phyloP scores from a whole-genome alignment of 2,113 vertebrate genomes.

The Stomatorhinus ivindoensis region DNA sequence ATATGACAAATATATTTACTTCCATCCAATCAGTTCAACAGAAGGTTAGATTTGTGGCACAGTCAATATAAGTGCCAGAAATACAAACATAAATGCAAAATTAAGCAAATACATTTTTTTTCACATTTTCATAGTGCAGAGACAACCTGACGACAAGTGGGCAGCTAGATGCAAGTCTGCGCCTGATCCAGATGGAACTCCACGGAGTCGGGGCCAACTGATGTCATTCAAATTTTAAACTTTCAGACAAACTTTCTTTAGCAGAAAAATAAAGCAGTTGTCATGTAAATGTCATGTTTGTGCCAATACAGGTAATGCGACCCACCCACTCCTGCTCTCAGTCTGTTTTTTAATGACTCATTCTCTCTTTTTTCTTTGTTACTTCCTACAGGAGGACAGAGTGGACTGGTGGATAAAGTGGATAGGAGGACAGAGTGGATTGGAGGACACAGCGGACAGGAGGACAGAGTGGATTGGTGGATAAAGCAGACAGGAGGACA shows the following conservation, averaged over 20 bases:
- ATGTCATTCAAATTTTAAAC: not conserved
- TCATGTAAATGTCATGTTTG: not conserved
- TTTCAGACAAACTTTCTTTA: not conserved
- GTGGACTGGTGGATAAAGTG: slow-evolving; percentile 22
- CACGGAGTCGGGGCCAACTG: not conserved
- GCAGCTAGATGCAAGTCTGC: not conserved
- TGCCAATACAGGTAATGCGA: not conserved
- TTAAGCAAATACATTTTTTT: not conserved
- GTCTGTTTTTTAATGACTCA: not conserved
- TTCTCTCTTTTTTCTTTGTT: not conserved
- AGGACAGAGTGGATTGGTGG: no score
- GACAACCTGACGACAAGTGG: not conserved
- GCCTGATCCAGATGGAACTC: not conserved
- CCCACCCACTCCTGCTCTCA: not conserved
- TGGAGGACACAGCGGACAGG: no score
- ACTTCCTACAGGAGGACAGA: not conserved
- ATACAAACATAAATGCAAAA: not conserved
- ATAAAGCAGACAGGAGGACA: no score
- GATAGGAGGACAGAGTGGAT: no score
- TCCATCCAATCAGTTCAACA: not conserved
- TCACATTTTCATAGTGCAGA: not conserved
- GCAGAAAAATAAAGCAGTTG: no score
- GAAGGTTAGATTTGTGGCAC: not conserved
- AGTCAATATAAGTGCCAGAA: not conserved
- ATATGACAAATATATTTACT: not conserved